These are phyloP conservation scores for Oncorhynchus gorbuscha DNA, from an alignment of 2,113 vertebrate genomes.

Conservation along the genomic window DNA sequence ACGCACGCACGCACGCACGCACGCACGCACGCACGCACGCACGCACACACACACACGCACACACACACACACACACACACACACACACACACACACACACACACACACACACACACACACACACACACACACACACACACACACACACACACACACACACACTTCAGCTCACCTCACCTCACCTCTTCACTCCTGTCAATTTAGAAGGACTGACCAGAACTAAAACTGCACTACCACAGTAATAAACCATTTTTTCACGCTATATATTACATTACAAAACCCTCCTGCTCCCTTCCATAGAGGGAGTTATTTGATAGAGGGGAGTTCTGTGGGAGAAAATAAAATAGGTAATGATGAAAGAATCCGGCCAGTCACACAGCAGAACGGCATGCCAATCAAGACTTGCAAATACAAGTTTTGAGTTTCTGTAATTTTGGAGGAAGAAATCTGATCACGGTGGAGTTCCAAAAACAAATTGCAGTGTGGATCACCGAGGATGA, in stretches of 20 bases:
- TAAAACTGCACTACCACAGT: slow-evolving; percentile 41
- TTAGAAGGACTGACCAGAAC: slow-evolving; percentile 25
- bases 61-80: not conserved
- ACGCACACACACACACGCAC: slow-evolving; percentile 17
- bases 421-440: slow-evolving; percentile 42
- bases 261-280: slow-evolving; percentile 30
- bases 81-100: too few relatives aligned
- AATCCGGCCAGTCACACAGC: slow-evolving; percentile 8
- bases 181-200: slow-evolving; percentile 56
- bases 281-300: slow-evolving; percentile 15
- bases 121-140: not conserved
- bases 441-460: slow-evolving; percentile 45
- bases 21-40: not conserved
- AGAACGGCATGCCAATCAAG: slow-evolving; percentile 21
- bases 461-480: slow-evolving; percentile 34
- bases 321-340: slow-evolving; percentile 19
- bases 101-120: too few relatives aligned
- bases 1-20: too few relatives aligned
- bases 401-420: slow-evolving; percentile 42
- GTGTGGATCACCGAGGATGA: slow-evolving; percentile 36
- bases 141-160: slow-evolving; percentile 14
- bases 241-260: slow-evolving; percentile 36
- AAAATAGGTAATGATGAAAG: slow-evolving; percentile 34
- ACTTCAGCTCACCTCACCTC: slow-evolving; percentile 37
- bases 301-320: slow-evolving; percentile 16